Evolutionary conservation across 2,888 invertebrate species (phyloP).

Genomic region (Leucoma salicis): DNA sequence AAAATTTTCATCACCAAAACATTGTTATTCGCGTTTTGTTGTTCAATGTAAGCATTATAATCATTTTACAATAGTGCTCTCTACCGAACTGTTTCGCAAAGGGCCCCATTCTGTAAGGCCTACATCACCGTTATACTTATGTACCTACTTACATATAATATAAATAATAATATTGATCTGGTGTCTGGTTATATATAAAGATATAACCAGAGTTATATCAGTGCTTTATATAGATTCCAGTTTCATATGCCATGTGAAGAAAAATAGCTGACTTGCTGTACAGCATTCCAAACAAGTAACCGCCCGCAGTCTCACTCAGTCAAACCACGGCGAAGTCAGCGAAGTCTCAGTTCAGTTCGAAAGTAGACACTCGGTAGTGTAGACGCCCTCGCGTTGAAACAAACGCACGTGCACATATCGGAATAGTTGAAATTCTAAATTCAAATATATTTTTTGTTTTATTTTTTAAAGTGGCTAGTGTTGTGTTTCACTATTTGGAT

Average conservation of each 20-base stretch:
- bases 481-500: conserved; percentile 52
- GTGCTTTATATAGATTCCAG: conserved; percentile 46
- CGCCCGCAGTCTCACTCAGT: conserved; percentile 28
- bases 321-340: conserved; percentile 9
- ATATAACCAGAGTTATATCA: conserved; percentile 32
- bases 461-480: conserved; percentile 58
- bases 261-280: conserved; percentile 63
- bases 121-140: no score
- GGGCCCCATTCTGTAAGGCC: no score
- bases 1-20: no score
- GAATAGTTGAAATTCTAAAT: conserved; percentile 49
- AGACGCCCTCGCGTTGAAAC: conserved; percentile 55
- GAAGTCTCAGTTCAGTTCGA: conserved; percentile 61
- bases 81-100: no score
- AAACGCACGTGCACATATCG: conserved; percentile 47
- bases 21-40: no score
- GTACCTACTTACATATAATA: no score
- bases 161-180: no score
- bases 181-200: conserved; percentile 6
- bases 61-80: no score
- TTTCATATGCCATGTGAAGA: conserved; percentile 52
- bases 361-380: conserved; percentile 64
- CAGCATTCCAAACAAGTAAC: conserved; percentile 62
- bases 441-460: conserved; percentile 42
- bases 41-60: no score